These are phyloP conservation scores for Petroica traversi DNA, from an alignment of 2,113 vertebrate genomes.

Conservation along the genomic window DNA sequence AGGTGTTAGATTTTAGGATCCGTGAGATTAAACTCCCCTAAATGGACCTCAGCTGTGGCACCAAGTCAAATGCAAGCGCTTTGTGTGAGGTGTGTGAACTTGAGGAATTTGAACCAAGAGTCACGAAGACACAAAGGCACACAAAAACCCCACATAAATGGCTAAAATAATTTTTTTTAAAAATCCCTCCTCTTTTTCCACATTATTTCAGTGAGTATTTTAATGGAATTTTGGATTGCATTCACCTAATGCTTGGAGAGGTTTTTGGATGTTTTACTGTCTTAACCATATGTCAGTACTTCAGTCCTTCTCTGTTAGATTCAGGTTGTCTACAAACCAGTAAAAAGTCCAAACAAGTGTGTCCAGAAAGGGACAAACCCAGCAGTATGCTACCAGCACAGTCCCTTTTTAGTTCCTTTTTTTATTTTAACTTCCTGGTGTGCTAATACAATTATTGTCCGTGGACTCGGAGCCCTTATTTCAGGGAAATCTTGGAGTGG, in stretches of 20 bases:
- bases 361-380: background rate
- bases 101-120: background rate
- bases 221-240: slow-evolving; percentile 46
- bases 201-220: slow-evolving; percentile 19
- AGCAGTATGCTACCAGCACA: background rate
- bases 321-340: background rate
- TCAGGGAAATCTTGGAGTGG: background rate
- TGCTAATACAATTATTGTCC: background rate
- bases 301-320: background rate
- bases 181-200: background rate
- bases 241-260: slow-evolving; percentile 49
- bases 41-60: background rate
- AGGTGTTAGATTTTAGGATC: slow-evolving; percentile 26
- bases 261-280: slow-evolving; percentile 39
- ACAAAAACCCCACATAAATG: background rate
- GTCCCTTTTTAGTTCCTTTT: background rate
- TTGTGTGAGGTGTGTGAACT: background rate
- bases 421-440: background rate
- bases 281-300: slow-evolving; percentile 50
- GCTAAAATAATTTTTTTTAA: background rate
- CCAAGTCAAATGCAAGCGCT: background rate
- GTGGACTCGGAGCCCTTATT: background rate
- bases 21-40: background rate
- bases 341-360: background rate
- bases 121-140: background rate